These are phyloP conservation scores for Netelia melanura DNA, from an alignment of 2,888 invertebrate species.

Conservation along the genomic window DNA sequence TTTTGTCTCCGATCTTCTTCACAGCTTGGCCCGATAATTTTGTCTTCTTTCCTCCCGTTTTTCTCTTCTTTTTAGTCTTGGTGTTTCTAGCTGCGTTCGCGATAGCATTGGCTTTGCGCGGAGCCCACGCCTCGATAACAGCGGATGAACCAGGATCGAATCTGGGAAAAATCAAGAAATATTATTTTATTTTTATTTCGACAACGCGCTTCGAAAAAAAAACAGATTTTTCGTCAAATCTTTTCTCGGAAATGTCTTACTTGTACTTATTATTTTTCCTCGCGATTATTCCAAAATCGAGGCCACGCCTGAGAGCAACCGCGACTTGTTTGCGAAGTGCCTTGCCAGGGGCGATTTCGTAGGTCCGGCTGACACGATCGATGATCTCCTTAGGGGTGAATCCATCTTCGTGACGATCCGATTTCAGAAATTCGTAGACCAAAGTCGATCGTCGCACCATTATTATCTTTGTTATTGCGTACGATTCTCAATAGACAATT, in stretches of 20 bases:
- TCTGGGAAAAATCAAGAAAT: constrained; percentile 52
- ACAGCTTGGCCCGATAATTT: constrained; percentile 46
- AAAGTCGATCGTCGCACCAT: constrained; percentile 74
- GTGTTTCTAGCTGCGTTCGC: constrained; percentile 22
- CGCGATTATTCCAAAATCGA: constrained; percentile 78
- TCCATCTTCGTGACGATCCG: constrained; percentile 71
- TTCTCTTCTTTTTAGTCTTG: constrained; percentile 41
- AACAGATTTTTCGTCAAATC: neutral
- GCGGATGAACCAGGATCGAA: constrained; percentile 67
- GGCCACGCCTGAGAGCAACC: constrained; percentile 77
- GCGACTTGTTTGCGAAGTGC: constrained; percentile 74
- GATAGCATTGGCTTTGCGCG: constrained; percentile 29
- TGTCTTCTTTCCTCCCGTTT: constrained; percentile 38
- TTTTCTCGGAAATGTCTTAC: constrained; percentile 57
- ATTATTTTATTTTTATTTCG: constrained; percentile 28
- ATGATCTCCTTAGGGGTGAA: constrained; percentile 76
- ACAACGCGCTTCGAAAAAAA: neutral
- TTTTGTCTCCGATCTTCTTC: constrained; percentile 15
- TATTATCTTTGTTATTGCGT: neutral
- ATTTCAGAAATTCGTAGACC: constrained; percentile 76
- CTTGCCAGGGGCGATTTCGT: constrained; percentile 73
- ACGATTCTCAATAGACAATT: constrained; percentile 16
- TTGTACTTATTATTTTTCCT: constrained; percentile 78
- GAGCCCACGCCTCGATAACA: constrained; percentile 50
- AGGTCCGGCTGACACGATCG: constrained; percentile 73